phyloP scores from a whole-genome alignment of 1,140 invertebrate genomes.

The Pteromalus puparum region DNA sequence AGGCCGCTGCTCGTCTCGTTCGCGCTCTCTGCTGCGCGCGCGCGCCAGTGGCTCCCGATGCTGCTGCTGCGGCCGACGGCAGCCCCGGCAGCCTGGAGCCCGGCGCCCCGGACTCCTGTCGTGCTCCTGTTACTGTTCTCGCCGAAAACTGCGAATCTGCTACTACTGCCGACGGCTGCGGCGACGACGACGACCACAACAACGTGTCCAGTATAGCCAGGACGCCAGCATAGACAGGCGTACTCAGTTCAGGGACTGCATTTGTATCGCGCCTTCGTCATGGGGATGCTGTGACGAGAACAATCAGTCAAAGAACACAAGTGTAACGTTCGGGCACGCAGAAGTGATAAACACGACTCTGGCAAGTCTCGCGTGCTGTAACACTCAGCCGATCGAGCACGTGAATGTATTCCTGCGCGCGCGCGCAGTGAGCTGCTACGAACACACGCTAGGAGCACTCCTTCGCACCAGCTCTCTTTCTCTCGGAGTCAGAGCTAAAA shows the following conservation, averaged over 20 bases:
- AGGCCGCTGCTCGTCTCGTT: conserved; percentile 55
- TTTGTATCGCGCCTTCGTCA: background rate
- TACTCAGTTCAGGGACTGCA: background rate
- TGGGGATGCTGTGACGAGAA: background rate
- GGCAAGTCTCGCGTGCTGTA: too few relatives aligned
- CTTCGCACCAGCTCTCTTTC: background rate
- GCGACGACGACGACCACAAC: background rate
- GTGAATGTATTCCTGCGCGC: background rate
- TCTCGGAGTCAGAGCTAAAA: too few relatives aligned
- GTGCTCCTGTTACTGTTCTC: background rate
- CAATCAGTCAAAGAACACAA: background rate
- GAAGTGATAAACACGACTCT: too few relatives aligned
- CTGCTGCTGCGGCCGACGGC: conserved; percentile 17
- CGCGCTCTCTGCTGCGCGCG: too few relatives aligned
- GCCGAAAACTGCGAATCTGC: background rate
- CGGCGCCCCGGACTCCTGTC: background rate
- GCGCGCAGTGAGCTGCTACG: background rate
- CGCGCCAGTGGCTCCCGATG: background rate
- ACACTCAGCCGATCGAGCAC: background rate
- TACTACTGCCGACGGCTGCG: background rate
- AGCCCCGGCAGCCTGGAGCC: conserved; percentile 30
- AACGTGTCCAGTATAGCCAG: background rate
- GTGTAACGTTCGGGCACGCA: too few relatives aligned
- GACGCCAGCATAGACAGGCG: background rate
- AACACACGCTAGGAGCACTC: too few relatives aligned